A percentile compares a stretch with the other conserved stretches of the same genome.
Conservation (phyloP, 2,888 invertebrate genomes). For the Molanna angustata region DNA sequence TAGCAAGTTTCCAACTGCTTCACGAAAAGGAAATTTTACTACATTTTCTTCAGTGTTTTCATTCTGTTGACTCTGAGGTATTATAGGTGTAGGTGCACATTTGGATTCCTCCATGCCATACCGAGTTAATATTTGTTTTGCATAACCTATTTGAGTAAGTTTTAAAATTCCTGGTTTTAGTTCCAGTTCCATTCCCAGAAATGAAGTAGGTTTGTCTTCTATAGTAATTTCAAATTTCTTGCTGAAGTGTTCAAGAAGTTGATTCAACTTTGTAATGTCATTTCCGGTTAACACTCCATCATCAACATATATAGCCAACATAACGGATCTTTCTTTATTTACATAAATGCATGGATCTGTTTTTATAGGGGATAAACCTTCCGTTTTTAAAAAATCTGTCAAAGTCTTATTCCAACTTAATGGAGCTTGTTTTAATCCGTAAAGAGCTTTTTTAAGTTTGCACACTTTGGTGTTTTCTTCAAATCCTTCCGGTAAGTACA, state of each 20-base stretch:
- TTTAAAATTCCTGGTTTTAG: not conserved
- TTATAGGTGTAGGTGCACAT: too few relatives aligned
- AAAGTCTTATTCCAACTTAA: not conserved
- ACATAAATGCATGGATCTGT: constrained; percentile 2
- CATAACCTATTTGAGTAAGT: constrained; percentile 1
- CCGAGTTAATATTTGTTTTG: too few relatives aligned
- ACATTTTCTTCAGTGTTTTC: not conserved
- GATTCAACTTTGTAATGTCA: constrained; percentile 11
- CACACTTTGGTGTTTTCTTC: not conserved
- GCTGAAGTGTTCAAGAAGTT: not conserved
- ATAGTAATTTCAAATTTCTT: constrained; percentile 2
- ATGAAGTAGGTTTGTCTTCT: not conserved
- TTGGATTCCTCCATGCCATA: too few relatives aligned
- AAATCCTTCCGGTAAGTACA: constrained; percentile 1
- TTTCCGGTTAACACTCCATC: not conserved
- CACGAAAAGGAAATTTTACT: not conserved
- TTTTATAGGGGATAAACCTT: not conserved
- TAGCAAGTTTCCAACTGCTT: not conserved
- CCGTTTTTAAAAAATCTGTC: not conserved
- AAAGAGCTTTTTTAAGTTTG: not conserved
- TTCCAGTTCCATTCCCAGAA: constrained; percentile 1
- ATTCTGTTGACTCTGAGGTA: too few relatives aligned
- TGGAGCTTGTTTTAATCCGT: constrained; percentile 3
- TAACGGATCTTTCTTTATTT: not conserved
- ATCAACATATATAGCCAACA: constrained; percentile 1